phyloP scores from a whole-genome alignment of 2,888 invertebrate species.

The Macrosoma leucophasiata region DNA sequence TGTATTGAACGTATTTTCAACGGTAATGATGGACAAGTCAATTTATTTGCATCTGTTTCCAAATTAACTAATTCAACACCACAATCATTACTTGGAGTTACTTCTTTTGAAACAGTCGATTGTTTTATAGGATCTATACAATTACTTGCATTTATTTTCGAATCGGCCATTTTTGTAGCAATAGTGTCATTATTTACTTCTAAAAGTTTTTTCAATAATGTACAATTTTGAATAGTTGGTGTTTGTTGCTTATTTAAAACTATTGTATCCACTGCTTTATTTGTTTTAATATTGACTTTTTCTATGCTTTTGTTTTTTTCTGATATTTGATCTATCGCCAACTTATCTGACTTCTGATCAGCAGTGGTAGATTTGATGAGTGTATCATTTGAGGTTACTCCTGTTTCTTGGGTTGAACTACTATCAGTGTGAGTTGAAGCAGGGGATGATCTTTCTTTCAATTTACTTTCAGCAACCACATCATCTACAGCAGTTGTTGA shows the following conservation, averaged over 20 bases:
- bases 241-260: slow-evolving; percentile 31
- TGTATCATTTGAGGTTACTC: no score
- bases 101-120: slow-evolving; percentile 25
- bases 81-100: slow-evolving; percentile 30
- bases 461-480: no score
- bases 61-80: slow-evolving; percentile 17
- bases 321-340: no score
- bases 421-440: no score
- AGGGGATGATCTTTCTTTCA: no score
- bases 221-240: slow-evolving; percentile 53
- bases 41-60: slow-evolving; percentile 30
- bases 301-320: no score
- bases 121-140: slow-evolving; percentile 26
- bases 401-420: no score
- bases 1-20: slow-evolving; percentile 36
- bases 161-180: slow-evolving; percentile 36
- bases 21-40: slow-evolving; percentile 27
- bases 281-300: slow-evolving; percentile 17
- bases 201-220: slow-evolving; percentile 59
- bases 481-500: no score
- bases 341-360: no score
- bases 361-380: no score
- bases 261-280: no score
- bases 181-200: slow-evolving; percentile 52
- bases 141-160: slow-evolving; percentile 31